Conservation (phyloP, 2,113 vertebrate species). For the Theristicus caerulescens region DNA sequence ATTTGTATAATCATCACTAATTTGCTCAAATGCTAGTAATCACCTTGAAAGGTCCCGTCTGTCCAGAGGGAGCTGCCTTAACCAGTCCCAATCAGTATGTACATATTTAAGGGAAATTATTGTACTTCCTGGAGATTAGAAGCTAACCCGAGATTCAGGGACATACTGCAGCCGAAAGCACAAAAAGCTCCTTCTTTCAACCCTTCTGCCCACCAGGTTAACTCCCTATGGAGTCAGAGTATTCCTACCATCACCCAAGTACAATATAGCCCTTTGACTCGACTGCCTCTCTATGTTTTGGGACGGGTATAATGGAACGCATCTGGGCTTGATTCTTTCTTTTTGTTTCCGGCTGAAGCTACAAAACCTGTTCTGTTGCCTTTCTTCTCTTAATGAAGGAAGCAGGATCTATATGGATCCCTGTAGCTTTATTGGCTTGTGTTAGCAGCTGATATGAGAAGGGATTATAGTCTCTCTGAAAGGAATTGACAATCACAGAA, state of each 20-base stretch:
- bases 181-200: neutral
- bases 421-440: constrained; percentile 30
- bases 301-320: neutral
- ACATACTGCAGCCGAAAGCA: neutral
- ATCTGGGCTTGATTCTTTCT: neutral
- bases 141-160: neutral
- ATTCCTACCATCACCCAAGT: neutral
- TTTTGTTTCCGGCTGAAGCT: neutral
- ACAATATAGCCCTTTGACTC: neutral
- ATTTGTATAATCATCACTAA: neutral
- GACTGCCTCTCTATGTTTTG: neutral
- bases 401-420: neutral
- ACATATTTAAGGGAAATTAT: neutral
- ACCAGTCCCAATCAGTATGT: neutral
- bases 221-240: neutral
- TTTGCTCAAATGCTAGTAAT: neutral
- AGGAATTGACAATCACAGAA: neutral
- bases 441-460: constrained; percentile 2
- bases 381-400: neutral
- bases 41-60: neutral
- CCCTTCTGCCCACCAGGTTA: neutral
- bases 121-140: neutral
- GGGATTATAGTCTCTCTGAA: constrained; percentile 14
- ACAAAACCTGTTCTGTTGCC: constrained; percentile 25
- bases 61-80: neutral